Evolutionary conservation across 2,797 vertebrate species (phyloP).

Genomic region (Graptemys geographica): DNA sequence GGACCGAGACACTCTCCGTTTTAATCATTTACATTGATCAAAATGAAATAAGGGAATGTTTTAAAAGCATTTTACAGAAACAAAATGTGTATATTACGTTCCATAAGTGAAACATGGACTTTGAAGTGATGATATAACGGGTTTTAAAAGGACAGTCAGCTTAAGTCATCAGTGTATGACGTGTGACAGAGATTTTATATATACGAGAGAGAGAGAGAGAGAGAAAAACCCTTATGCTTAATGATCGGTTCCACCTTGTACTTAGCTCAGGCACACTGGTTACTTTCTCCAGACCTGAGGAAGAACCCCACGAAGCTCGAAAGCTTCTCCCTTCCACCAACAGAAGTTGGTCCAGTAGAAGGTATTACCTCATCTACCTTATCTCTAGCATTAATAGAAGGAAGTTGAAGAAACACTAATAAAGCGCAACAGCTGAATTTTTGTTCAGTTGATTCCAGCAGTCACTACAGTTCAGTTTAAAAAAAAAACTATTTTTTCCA

Average conservation of each 20-base stretch:
- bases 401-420: background rate
- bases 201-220: background rate
- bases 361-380: background rate
- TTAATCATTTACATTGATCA: background rate
- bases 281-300: background rate
- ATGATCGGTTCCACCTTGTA: background rate
- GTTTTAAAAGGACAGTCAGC: background rate
- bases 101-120: background rate
- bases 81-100: no score
- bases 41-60: background rate
- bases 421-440: background rate
- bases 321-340: background rate
- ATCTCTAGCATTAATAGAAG: background rate
- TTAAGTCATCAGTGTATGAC: background rate
- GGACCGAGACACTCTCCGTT: background rate
- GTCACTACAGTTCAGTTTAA: no score
- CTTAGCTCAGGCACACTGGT: background rate
- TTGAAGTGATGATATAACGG: background rate
- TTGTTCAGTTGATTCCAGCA: background rate
- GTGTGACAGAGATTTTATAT: no score
- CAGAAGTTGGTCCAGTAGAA: background rate
- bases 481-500: no score
- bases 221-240: background rate
- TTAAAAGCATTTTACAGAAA: background rate
- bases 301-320: background rate